Evolutionary conservation across 2,113 vertebrate species (phyloP).

Genomic region (Halichoeres trimaculatus): DNA sequence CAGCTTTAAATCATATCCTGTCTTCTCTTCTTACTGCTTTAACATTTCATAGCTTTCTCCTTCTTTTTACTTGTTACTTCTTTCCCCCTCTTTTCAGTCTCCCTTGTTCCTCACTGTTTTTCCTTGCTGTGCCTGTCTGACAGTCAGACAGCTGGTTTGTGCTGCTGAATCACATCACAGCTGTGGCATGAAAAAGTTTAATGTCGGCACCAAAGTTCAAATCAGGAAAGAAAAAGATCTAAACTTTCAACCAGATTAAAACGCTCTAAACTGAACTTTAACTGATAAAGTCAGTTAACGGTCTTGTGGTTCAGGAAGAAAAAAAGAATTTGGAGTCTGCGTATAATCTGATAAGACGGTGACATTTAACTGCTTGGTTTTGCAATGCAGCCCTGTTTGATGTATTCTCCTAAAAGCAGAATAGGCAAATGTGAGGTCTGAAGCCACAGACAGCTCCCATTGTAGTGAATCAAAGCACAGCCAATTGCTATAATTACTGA

Average conservation of each 20-base stretch:
- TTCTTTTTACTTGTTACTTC: background rate
- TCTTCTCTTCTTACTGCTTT: conserved; percentile 14
- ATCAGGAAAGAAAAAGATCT: background rate
- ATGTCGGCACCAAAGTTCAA: background rate
- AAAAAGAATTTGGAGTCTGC: conserved; percentile 6
- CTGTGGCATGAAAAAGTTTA: conserved; percentile 15
- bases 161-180: conserved; percentile 40
- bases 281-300: too few species aligned
- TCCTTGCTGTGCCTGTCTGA: conserved; percentile 1
- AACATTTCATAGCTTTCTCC: background rate
- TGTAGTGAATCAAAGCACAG: conserved; percentile 55
- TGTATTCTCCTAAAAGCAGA: conserved; percentile 1
- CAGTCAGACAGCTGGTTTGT: conserved; percentile 2
- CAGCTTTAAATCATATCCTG: conserved; percentile 24
- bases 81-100: background rate
- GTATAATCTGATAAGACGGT: conserved; percentile 21
- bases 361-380: conserved; percentile 21
- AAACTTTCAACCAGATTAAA: conserved; percentile 10
- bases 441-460: conserved; percentile 40
- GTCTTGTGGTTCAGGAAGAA: too few species aligned
- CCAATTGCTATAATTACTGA: conserved; percentile 66
- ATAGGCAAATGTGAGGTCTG: conserved; percentile 29
- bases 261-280: background rate
- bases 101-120: conserved; percentile 3
- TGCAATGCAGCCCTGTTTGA: conserved; percentile 6